Percentiles rank a stretch among this genome's conserved stretches.
Conservation (phyloP, 2,888 invertebrate species). For the Caenorhabditis wallacei region DNA sequence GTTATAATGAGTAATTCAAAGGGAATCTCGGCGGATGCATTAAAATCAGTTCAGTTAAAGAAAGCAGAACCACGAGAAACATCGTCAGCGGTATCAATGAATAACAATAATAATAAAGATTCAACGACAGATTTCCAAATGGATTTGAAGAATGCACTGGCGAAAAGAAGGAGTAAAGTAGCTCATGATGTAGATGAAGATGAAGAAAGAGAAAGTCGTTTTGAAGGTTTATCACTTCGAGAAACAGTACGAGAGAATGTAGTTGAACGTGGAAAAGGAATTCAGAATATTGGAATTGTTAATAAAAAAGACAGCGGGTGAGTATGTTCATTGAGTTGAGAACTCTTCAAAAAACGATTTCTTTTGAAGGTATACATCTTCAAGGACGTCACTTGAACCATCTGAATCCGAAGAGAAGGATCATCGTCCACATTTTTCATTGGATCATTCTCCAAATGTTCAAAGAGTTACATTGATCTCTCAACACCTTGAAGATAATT, state of each 20-base stretch:
- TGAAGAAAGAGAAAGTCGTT: constrained; percentile 73
- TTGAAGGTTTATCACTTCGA: constrained; percentile 80
- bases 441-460: constrained; percentile 66
- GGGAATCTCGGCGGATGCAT: constrained; percentile 71
- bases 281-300: constrained; percentile 79
- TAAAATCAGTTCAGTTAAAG: constrained; percentile 65
- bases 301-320: constrained; percentile 83
- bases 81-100: constrained; percentile 39
- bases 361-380: constrained; percentile 83
- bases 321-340: constrained; percentile 13
- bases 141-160: constrained; percentile 82
- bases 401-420: constrained; percentile 80
- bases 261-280: constrained; percentile 61
- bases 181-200: constrained; percentile 79
- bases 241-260: constrained; percentile 83
- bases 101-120: constrained; percentile 57
- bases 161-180: constrained; percentile 81
- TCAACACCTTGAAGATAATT: constrained; percentile 82
- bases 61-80: constrained; percentile 52
- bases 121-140: constrained; percentile 80
- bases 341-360: not conserved
- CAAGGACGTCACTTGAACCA: constrained; percentile 83
- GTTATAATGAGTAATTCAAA: constrained; percentile 34
- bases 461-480: constrained; percentile 81
- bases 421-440: constrained; percentile 67